These are phyloP conservation scores for Desmophyllum pertusum DNA, from an alignment of 92 coral and sea anemone species.

Conservation along the genomic window DNA sequence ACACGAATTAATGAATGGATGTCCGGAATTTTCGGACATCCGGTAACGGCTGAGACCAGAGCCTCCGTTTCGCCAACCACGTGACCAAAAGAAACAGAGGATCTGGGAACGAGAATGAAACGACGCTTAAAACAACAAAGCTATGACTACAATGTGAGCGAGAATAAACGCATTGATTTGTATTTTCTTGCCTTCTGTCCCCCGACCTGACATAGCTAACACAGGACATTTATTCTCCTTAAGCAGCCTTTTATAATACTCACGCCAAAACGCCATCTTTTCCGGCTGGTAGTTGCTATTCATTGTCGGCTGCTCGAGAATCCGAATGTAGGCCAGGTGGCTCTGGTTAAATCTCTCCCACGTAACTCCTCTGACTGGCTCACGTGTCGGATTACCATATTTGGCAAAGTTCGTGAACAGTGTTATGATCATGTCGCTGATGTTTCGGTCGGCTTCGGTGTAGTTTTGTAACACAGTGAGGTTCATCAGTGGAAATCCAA, in stretches of 20 bases:
- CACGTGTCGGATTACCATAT: conserved; percentile 79
- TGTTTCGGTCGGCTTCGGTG: conserved; percentile 69
- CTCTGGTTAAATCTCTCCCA: conserved; percentile 65
- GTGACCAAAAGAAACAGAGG: too few relatives aligned
- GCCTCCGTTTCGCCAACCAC: too few relatives aligned
- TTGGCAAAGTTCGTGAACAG: conserved; percentile 84
- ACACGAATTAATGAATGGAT: too few relatives aligned
- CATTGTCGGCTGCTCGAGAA: conserved; percentile 48
- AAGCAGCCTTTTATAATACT: conserved; percentile 34
- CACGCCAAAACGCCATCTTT: conserved; percentile 80
- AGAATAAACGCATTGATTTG: neutral
- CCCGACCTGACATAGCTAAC: neutral
- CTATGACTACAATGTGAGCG: neutral
- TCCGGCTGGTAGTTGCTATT: conserved; percentile 59
- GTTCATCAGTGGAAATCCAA: conserved; percentile 82
- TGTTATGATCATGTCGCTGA: conserved; percentile 67
- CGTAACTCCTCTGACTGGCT: conserved; percentile 34
- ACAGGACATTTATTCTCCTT: neutral
- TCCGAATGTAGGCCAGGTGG: conserved; percentile 64
- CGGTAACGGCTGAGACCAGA: too few relatives aligned
- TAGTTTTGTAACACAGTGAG: conserved; percentile 62
- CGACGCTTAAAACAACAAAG: neutral
- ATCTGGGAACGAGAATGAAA: too few relatives aligned
- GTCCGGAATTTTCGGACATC: too few relatives aligned
- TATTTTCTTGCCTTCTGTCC: neutral